These are phyloP conservation scores for Xenus cinereus DNA, from an alignment of 2,113 vertebrate genomes.

Conservation along the genomic window DNA sequence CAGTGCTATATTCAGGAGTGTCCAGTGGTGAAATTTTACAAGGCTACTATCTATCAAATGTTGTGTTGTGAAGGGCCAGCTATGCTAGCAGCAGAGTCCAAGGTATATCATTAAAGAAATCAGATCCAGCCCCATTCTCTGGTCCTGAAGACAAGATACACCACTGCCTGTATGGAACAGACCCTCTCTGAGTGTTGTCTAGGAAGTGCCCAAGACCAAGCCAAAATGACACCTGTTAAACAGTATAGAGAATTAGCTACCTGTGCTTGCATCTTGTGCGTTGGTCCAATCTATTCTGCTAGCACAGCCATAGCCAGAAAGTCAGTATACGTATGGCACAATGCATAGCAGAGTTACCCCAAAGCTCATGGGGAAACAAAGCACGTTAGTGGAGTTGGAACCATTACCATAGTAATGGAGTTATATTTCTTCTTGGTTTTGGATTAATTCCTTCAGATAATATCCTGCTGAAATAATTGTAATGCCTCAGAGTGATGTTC, in stretches of 20 bases:
- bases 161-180: not conserved
- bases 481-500: not conserved
- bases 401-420: not conserved
- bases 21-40: not conserved
- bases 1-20: not conserved
- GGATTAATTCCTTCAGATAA: not conserved
- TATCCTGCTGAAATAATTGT: not conserved
- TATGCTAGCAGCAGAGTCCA: not conserved
- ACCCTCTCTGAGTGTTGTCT: not conserved
- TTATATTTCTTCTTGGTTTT: not conserved
- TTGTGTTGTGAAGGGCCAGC: not conserved
- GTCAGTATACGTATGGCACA: not conserved
- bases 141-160: not conserved
- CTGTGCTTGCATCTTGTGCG: not conserved
- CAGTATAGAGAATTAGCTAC: not conserved
- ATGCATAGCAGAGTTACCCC: not conserved
- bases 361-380: not conserved
- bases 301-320: not conserved
- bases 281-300: not conserved
- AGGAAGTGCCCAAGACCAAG: not conserved
- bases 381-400: accelerated
- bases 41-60: not conserved
- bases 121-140: not conserved
- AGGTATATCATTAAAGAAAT: not conserved
- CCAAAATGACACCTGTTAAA: not conserved